Percentiles rank a stretch among this genome's conserved stretches.
Evolutionary conservation across 92 coral and sea anemone genomes (phyloP).

Genomic region (Plumapathes pennacea): DNA sequence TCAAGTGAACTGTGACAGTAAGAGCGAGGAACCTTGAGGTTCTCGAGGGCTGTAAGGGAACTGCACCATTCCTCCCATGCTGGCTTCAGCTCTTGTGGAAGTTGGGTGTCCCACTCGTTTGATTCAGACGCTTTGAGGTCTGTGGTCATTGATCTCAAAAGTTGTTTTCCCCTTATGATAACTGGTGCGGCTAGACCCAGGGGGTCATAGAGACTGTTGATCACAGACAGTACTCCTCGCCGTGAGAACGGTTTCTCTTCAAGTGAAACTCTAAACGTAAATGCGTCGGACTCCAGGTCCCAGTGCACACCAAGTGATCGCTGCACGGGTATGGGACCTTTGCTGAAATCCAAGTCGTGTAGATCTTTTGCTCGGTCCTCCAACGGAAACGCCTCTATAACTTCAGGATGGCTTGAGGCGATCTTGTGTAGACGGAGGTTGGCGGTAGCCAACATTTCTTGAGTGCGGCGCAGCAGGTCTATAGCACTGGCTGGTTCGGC

Average conservation of each 20-base stretch:
- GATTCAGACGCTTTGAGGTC: slow-evolving; percentile 34
- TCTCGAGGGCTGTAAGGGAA: slow-evolving; percentile 30
- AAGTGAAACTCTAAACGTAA: slow-evolving; percentile 32
- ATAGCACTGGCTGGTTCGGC: slow-evolving; percentile 36
- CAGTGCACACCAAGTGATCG: slow-evolving; percentile 56
- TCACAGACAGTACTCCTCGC: slow-evolving; percentile 48
- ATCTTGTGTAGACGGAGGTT: slow-evolving; percentile 66
- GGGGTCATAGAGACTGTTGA: slow-evolving; percentile 51
- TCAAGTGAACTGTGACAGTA: slow-evolving; percentile 11
- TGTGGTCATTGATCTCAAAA: slow-evolving; percentile 38
- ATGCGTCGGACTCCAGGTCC: slow-evolving; percentile 39
- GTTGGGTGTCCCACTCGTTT: slow-evolving; percentile 16
- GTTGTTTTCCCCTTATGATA: slow-evolving; percentile 41
- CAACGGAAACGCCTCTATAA: slow-evolving; percentile 34
- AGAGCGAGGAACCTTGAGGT: slow-evolving; percentile 27
- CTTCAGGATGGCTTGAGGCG: slow-evolving; percentile 41
- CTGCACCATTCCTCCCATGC: slow-evolving; percentile 40
- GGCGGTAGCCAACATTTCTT: slow-evolving; percentile 53
- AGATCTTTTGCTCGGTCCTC: slow-evolving; percentile 49
- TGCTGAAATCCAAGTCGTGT: slow-evolving; percentile 34
- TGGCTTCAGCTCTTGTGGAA: slow-evolving; percentile 37
- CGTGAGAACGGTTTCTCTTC: slow-evolving; percentile 45
- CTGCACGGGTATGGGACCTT: slow-evolving; percentile 42
- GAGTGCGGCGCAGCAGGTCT: slow-evolving; percentile 43
- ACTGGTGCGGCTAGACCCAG: slow-evolving; percentile 53